These are phyloP conservation scores for Hydractinia symbiolongicarpus DNA, from an alignment of 30 jellyfish, hydroid and myxozoan genomes.

Conservation along the genomic window DNA sequence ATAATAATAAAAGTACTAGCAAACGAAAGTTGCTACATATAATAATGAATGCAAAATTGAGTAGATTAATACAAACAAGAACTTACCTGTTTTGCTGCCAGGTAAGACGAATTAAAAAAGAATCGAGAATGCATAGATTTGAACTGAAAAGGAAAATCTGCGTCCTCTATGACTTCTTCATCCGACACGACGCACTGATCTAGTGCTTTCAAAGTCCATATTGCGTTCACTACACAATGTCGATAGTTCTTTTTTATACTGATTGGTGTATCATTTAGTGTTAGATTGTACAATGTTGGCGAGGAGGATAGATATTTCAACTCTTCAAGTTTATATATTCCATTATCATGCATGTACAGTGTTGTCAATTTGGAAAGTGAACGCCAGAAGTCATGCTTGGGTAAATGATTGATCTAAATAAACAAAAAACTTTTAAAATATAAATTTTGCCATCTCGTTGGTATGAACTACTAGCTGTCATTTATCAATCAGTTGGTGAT, in stretches of 20 bases:
- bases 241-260: conserved; percentile 67
- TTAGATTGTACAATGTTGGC: conserved; percentile 37
- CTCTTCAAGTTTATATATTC: conserved; percentile 43
- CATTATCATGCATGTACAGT: conserved; percentile 74
- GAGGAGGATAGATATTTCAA: conserved; percentile 35
- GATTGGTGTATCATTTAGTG: conserved; percentile 78
- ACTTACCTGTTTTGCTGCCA: not conserved
- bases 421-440: not conserved
- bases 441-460: not conserved
- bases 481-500: too few relatives aligned
- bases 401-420: conserved; percentile 47
- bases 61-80: not conserved
- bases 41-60: not conserved
- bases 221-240: conserved; percentile 72
- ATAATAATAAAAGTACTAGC: not conserved
- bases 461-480: too few relatives aligned
- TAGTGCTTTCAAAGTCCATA: conserved; percentile 75
- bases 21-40: not conserved
- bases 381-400: conserved; percentile 58
- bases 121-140: conserved; percentile 45
- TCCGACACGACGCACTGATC: conserved; percentile 72
- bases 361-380: conserved; percentile 28
- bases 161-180: conserved; percentile 89
- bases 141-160: conserved; percentile 38
- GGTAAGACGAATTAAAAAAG: conserved; percentile 15